These are phyloP conservation scores for Amphipoea lucens DNA, from an alignment of 2,888 invertebrate species.

Conservation along the genomic window DNA sequence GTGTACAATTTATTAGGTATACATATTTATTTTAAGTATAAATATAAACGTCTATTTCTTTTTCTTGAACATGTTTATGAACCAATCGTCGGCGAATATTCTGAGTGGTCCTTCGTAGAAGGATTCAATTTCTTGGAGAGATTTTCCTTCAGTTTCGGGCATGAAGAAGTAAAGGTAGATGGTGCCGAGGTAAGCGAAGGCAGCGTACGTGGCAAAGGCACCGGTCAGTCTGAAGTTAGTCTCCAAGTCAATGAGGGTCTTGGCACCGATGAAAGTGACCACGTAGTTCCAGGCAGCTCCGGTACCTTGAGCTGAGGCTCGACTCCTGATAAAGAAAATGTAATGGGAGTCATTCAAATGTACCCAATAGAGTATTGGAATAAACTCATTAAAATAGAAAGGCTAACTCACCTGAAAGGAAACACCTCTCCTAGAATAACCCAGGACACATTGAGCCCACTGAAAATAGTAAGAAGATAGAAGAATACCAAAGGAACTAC, in stretches of 20 bases:
- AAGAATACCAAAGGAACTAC: conserved; percentile 83
- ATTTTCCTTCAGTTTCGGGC: conserved; percentile 90
- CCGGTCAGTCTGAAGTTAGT: conserved; percentile 84
- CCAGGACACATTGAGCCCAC: conserved; percentile 88
- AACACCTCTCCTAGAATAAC: conserved; percentile 90
- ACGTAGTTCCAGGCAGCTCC: conserved; percentile 89
- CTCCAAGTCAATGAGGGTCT: conserved; percentile 89
- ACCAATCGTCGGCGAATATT: conserved; percentile 84
- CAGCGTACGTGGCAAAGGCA: conserved; percentile 87
- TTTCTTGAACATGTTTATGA: conserved; percentile 81
- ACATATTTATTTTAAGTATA: conserved; percentile 29
- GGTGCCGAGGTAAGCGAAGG: conserved; percentile 84
- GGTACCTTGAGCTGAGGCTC: conserved; percentile 88
- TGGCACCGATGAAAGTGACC: conserved; percentile 88
- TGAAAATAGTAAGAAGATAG: conserved; percentile 81
- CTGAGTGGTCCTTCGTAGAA: conserved; percentile 81
- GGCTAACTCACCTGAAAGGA: conserved; percentile 86
- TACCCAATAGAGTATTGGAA: neutral
- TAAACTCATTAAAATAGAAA: neutral
- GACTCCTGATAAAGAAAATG: conserved; percentile 81
- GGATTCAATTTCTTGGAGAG: conserved; percentile 88
- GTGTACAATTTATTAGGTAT: conserved; percentile 46
- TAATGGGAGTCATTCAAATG: neutral
- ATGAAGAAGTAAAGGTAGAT: conserved; percentile 88
- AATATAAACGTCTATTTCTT: conserved; percentile 67